These are phyloP conservation scores for Caenorhabditis parvicauda DNA, from an alignment of 2,888 invertebrate species.

Conservation along the genomic window DNA sequence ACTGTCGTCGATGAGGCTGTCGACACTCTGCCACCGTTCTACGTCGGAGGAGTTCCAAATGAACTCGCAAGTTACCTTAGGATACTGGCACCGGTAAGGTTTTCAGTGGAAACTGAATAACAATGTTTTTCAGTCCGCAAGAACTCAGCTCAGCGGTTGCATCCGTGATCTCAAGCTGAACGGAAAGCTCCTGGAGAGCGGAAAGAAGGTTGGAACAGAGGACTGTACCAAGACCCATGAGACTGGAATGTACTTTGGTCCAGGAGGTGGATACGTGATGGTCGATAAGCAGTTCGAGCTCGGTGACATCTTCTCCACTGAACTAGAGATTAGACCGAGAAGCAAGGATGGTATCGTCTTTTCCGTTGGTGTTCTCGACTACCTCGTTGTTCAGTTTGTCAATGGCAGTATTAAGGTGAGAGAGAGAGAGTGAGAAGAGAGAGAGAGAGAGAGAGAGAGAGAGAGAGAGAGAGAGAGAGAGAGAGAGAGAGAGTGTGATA, in stretches of 20 bases:
- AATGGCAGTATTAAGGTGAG: conserved; percentile 41
- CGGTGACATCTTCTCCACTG: conserved; percentile 49
- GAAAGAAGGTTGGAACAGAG: conserved; percentile 39
- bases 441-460: background rate
- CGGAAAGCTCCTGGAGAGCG: conserved; percentile 46
- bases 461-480: background rate
- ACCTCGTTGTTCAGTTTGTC: conserved; percentile 81
- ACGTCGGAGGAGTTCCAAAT: conserved; percentile 64
- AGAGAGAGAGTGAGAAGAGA: background rate
- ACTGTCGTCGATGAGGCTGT: conserved; percentile 54
- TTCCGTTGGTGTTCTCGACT: conserved; percentile 69
- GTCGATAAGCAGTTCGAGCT: conserved; percentile 46
- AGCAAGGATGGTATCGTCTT: conserved; percentile 54
- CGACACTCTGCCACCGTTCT: conserved; percentile 63
- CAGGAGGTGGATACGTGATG: conserved; percentile 64
- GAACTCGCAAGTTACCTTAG: conserved; percentile 31
- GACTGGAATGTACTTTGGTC: conserved; percentile 65
- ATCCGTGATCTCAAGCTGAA: conserved; percentile 63
- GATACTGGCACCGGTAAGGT: conserved; percentile 33
- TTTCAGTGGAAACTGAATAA: background rate
- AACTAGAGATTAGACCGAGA: conserved; percentile 58
- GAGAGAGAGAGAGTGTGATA: conserved; percentile 6
- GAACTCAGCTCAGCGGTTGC: conserved; percentile 64
- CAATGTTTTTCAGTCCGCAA: conserved; percentile 44
- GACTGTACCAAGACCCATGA: conserved; percentile 63